Base-by-base conservation (phyloP, 2,797 vertebrate species). In the Danio albolineatus region DNA sequence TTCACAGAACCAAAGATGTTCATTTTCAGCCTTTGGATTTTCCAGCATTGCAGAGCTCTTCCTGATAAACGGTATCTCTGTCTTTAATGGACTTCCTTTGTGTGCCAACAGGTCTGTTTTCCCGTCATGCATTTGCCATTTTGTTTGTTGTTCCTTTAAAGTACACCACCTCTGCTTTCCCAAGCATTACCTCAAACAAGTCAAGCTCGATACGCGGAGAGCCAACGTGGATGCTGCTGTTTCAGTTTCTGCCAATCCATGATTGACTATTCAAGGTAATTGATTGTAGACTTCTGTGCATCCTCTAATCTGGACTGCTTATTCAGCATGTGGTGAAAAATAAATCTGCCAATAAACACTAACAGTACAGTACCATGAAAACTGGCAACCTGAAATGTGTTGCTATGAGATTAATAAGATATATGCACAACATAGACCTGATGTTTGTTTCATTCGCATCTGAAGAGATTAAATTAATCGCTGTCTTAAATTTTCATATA, bases 231-330 rank as follows among this genome's bases (percentile, higher is more conserved):
- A 77, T 43, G 46, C 62, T 38, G 54, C 69, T 78, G 81, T 71
- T 82, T 83, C 78, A 80, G 73, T 85, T 61, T 80, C 76, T 66
- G 79, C 83, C 82, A 83, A 80, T 73, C 70, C 60, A 73, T 72
- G 79, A 86, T 82, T 83, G 83, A 83, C 85, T 85, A 80, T 85
- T 83, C 82, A 69, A 76, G 67, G 73, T 79, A 77, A 86, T 78
- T 85, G 82, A 85, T 76, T 85, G 61, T 75, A 82, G n/a, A n/a
- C 44, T 51, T 14, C 60, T 59, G 65, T 76, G 72, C 60, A 67
- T 78, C 65, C 21, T 82, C 73, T 80, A 57, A 71, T 75, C 12
- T 53, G 56, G 17, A 66, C 66, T 71, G 67, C 81, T 43, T 86
- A 56, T 77, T 83, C 74, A 75, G 82, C 79, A 74, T n/a, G 28